Conservation (phyloP, 2,888 invertebrate species). For the Napeogenes inachia region DNA sequence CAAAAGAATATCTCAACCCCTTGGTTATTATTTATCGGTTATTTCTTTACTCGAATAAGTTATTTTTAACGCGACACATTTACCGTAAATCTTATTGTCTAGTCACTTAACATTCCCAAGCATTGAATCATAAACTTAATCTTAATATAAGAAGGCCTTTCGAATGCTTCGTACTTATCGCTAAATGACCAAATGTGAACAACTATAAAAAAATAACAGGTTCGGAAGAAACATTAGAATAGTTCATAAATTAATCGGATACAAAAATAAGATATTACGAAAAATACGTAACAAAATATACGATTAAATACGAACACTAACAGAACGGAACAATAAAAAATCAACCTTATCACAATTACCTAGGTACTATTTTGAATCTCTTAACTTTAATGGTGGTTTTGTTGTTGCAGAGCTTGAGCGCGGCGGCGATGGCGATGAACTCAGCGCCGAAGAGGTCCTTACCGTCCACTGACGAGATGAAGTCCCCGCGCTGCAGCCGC, state of each 20-base stretch:
- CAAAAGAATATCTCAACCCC: not conserved
- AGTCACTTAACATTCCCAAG: conserved; percentile 42
- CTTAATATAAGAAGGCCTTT: conserved; percentile 7
- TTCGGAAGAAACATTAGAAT: not conserved
- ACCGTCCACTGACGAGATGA: conserved; percentile 92
- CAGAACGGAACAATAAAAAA: conserved; percentile 3
- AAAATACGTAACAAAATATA: not conserved
- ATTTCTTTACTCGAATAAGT: not conserved
- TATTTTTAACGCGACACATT: conserved; percentile 9
- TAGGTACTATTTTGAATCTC: conserved; percentile 83
- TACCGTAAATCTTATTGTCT: conserved; percentile 51
- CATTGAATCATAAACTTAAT: conserved; percentile 15
- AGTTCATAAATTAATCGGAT: not conserved
- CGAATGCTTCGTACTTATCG: conserved; percentile 4
- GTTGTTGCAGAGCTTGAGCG: conserved; percentile 91
- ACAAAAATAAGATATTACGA: not conserved
- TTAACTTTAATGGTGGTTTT: conserved; percentile 90
- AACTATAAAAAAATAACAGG: not conserved
- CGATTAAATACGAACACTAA: not conserved
- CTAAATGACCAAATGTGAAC: not conserved
- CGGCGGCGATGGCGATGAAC: conserved; percentile 91
- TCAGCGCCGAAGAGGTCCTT: conserved; percentile 86
- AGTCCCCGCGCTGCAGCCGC: conserved; percentile 93
- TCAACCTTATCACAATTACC: conserved; percentile 25
- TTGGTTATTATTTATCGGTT: conserved; percentile 1